These are phyloP conservation scores for Machimus rusticus DNA, from an alignment of 2,888 invertebrate genomes.

Conservation along the genomic window DNA sequence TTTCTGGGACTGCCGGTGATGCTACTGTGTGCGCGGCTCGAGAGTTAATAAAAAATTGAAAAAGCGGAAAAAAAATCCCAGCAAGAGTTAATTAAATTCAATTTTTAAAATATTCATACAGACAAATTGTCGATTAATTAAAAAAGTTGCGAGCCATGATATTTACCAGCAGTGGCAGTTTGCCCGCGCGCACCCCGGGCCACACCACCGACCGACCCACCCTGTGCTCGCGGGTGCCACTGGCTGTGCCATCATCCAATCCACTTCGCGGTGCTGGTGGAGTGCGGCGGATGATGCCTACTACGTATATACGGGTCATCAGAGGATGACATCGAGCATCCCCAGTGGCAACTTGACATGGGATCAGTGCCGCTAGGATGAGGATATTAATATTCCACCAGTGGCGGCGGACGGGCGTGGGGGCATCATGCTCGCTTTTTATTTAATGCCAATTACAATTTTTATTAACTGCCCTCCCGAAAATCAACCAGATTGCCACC, in stretches of 20 bases:
- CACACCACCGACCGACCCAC: no score
- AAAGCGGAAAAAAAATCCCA: conserved; percentile 23
- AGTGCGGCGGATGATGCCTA: not conserved
- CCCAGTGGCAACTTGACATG: conserved; percentile 32
- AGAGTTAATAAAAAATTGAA: conserved; percentile 25
- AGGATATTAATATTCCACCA: conserved; percentile 25
- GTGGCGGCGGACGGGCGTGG: not conserved
- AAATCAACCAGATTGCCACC: conserved; percentile 15
- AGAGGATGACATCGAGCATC: conserved; percentile 26
- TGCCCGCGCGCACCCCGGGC: not conserved
- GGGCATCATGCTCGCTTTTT: conserved; percentile 37
- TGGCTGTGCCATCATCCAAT: not conserved
- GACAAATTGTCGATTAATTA: conserved; percentile 44
- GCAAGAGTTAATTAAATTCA: conserved; percentile 43
- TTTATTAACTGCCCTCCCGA: conserved; percentile 39
- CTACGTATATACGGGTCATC: conserved; percentile 4
- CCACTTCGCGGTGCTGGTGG: not conserved
- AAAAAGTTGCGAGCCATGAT: conserved; percentile 39
- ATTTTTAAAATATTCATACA: conserved; percentile 44
- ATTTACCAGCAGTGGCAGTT: conserved; percentile 20
- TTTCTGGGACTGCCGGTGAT: not conserved
- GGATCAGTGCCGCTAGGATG: conserved; percentile 11
- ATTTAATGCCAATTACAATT: conserved; percentile 47
- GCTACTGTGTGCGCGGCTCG: not conserved
- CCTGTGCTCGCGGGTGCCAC: not conserved